These are phyloP conservation scores for Drosophila percnosoma DNA, from an alignment of 2,888 invertebrate species.

Conservation along the genomic window DNA sequence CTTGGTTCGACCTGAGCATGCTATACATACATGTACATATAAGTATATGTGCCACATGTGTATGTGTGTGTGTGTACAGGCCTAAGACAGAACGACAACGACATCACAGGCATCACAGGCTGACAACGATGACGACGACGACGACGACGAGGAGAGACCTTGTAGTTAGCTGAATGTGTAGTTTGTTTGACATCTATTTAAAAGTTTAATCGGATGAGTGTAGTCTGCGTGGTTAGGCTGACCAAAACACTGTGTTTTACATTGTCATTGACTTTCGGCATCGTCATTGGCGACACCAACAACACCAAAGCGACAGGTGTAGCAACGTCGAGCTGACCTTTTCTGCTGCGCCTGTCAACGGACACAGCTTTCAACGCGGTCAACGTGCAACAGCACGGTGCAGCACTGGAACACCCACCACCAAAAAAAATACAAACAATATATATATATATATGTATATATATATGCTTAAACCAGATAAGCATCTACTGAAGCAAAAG, in stretches of 20 bases:
- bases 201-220: constrained; percentile 82
- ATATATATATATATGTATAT: neutral
- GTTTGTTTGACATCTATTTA: constrained; percentile 82
- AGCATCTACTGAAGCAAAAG: constrained; percentile 3
- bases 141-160: constrained; percentile 52
- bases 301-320: constrained; percentile 61
- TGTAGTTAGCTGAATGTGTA: constrained; percentile 78
- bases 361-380: constrained; percentile 22
- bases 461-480: constrained; percentile 10
- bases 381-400: constrained; percentile 6
- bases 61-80: constrained; percentile 45
- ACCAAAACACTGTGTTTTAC: constrained; percentile 76
- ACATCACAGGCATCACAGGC: constrained; percentile 6
- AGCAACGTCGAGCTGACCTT: constrained; percentile 22
- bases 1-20: constrained; percentile 46
- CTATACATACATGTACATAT: constrained; percentile 12
- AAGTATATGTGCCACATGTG: constrained; percentile 1
- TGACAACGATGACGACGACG: constrained; percentile 19
- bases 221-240: constrained; percentile 81
- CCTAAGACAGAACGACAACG: constrained; percentile 68
- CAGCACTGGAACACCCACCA: constrained; percentile 3
- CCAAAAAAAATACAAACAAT: neutral
- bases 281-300: constrained; percentile 43
- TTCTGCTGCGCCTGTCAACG: constrained; percentile 16
- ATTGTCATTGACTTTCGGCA: constrained; percentile 75